These are phyloP conservation scores for Balanococcus diminutus DNA, from an alignment of 2,888 invertebrate genomes.

Conservation along the genomic window DNA sequence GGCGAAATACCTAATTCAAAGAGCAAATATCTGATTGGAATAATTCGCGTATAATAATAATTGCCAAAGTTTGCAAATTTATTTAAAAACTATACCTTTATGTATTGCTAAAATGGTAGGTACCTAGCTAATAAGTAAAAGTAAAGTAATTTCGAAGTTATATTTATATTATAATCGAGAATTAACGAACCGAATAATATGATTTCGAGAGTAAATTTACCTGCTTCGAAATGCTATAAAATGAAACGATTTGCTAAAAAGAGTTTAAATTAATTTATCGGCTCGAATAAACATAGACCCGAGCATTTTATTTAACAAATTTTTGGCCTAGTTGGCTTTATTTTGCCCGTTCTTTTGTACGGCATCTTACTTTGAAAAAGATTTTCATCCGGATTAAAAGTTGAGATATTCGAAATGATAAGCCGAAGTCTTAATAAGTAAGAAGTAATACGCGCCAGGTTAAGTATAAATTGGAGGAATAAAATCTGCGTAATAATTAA, in stretches of 20 bases:
- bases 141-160: conserved; percentile 39
- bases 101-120: neutral
- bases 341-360: neutral
- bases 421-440: neutral
- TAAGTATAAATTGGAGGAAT: neutral
- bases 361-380: neutral
- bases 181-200: conserved; percentile 31
- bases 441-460: neutral
- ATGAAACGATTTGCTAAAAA: neutral
- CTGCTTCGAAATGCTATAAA: neutral
- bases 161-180: conserved; percentile 22
- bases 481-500: conserved; percentile 15
- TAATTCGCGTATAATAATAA: conserved; percentile 32
- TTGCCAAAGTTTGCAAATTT: conserved; percentile 22
- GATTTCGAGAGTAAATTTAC: conserved; percentile 25
- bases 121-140: conserved; percentile 1
- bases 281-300: neutral
- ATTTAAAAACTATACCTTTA: conserved; percentile 36
- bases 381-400: neutral
- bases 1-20: neutral
- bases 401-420: neutral
- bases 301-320: neutral
- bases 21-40: conserved; percentile 27
- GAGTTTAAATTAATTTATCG: neutral
- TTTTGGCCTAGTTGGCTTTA: neutral